Evolutionary conservation across 2,113 vertebrate genomes (phyloP).

Genomic region (Pachycephala philippinensis): DNA sequence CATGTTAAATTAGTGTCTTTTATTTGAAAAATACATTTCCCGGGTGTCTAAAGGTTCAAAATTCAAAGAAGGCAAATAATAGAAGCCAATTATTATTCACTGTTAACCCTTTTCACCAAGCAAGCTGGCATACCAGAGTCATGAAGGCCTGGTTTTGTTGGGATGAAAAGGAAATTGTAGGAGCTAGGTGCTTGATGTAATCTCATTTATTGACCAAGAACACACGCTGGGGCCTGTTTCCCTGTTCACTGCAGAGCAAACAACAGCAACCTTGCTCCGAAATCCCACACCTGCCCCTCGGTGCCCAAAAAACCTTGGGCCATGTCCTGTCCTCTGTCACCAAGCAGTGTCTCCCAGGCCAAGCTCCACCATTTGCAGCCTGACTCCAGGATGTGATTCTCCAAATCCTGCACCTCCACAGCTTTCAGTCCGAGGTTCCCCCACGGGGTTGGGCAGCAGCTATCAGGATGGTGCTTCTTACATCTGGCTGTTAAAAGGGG

Average conservation of each 20-base stretch:
- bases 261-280: background rate
- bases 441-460: background rate
- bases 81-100: background rate
- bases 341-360: background rate
- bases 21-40: background rate
- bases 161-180: background rate
- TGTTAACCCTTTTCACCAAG: background rate
- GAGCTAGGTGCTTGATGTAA: slow-evolving; percentile 7
- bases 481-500: background rate
- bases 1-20: background rate
- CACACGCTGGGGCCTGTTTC: background rate
- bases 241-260: background rate
- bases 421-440: background rate
- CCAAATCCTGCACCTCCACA: background rate
- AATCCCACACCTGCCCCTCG: background rate
- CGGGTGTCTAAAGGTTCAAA: background rate
- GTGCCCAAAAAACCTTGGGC: background rate
- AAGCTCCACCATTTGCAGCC: background rate
- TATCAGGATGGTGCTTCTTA: background rate
- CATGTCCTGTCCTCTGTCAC: background rate
- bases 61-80: background rate
- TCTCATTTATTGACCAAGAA: slow-evolving; percentile 22
- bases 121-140: background rate
- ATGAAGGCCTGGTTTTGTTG: background rate
- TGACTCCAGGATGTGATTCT: background rate